Evolutionary conservation across 2,888 invertebrate genomes (phyloP).

Genomic region (Pristionchus arcanus): DNA sequence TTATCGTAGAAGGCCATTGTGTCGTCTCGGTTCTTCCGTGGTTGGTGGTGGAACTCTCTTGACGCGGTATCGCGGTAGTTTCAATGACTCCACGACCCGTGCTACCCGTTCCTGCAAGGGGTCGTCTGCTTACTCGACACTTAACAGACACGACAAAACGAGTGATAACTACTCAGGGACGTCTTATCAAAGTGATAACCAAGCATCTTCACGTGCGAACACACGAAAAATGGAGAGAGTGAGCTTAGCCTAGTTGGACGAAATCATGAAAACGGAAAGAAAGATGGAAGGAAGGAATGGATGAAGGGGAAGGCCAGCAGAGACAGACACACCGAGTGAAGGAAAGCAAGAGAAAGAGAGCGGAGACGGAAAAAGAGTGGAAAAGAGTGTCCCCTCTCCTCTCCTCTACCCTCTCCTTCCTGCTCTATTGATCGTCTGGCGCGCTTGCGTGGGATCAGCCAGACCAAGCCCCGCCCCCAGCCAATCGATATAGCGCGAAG

Average conservation of each 20-base stretch:
- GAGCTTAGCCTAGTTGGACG: neutral
- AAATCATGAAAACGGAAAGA: constrained; percentile 5
- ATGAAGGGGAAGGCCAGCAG: constrained; percentile 9
- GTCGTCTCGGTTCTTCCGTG: neutral
- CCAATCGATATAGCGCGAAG: constrained; percentile 47
- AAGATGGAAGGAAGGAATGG: constrained; percentile 11
- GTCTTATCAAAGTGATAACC: constrained; percentile 32
- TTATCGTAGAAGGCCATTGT: constrained; percentile 54
- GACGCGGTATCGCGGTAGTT: constrained; percentile 30
- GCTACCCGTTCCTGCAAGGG: constrained; percentile 46
- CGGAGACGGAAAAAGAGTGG: constrained; percentile 42
- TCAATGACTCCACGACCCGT: constrained; percentile 52
- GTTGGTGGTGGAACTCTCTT: constrained; percentile 38
- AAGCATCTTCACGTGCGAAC: neutral
- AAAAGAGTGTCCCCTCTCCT: constrained; percentile 29
- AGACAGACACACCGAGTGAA: constrained; percentile 33
- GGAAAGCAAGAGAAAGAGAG: constrained; percentile 41
- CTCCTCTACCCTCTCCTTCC: constrained; percentile 15
- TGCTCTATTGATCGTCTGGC: constrained; percentile 56
- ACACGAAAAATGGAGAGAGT: neutral
- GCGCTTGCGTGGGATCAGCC: constrained; percentile 49
- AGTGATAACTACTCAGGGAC: constrained; percentile 13
- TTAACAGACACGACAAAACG: neutral
- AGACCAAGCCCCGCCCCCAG: constrained; percentile 1
- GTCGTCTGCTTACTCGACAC: constrained; percentile 1